Evolutionary conservation across 1,140 invertebrate genomes (phyloP).

Genomic region (Drosophila micromelanica): DNA sequence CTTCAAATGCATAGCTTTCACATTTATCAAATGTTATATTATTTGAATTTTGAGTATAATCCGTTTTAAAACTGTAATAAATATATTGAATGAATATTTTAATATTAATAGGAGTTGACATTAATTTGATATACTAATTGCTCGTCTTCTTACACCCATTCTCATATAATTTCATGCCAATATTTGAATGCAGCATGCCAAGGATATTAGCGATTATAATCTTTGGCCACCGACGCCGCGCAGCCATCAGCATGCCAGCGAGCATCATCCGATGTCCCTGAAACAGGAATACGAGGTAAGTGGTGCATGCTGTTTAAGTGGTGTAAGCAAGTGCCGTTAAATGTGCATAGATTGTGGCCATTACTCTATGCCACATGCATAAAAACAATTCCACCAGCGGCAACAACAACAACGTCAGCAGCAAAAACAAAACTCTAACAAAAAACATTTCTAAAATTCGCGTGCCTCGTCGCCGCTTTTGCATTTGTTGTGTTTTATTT

Average conservation of each 20-base stretch:
- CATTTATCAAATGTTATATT: too few relatives aligned
- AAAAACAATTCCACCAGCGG: constrained; percentile 20
- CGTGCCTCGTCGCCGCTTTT: constrained; percentile 51
- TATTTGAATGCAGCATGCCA: constrained; percentile 84
- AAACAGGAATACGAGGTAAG: constrained; percentile 88
- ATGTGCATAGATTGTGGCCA: constrained; percentile 31
- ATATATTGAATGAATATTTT: too few relatives aligned
- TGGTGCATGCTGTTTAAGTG: constrained; percentile 77
- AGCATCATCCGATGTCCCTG: constrained; percentile 85
- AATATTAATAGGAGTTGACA: too few relatives aligned
- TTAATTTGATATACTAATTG: constrained; percentile 3
- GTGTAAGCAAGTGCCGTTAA: constrained; percentile 43
- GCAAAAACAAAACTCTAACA: constrained; percentile 46
- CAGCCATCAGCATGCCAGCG: constrained; percentile 84
- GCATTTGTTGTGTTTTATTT: constrained; percentile 63
- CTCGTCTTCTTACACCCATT: not conserved
- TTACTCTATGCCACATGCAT: constrained; percentile 52
- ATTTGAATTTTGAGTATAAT: too few relatives aligned
- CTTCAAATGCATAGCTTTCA: too few relatives aligned
- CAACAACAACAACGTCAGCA: constrained; percentile 1
- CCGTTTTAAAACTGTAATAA: too few relatives aligned
- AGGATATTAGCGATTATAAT: constrained; percentile 87
- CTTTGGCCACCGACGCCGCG: constrained; percentile 87
- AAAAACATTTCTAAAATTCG: constrained; percentile 71
- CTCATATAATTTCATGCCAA: constrained; percentile 21